These are phyloP conservation scores for Agrilus planipennis DNA, from an alignment of 1,140 invertebrate genomes.

Conservation along the genomic window DNA sequence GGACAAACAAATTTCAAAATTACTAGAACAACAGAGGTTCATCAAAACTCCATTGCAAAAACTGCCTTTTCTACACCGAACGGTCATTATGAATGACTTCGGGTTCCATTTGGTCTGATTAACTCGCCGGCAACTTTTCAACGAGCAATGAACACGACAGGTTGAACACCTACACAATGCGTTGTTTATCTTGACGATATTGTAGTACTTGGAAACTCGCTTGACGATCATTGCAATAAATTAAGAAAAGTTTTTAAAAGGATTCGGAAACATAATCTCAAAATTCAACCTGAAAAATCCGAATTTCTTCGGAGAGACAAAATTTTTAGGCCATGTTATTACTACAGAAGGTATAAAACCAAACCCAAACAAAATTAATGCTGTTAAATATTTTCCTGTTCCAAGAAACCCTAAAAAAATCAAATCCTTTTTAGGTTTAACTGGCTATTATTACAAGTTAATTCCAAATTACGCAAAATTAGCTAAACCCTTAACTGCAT, in stretches of 20 bases:
- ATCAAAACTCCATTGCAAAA: constrained; percentile 30
- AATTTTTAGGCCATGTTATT: constrained; percentile 20
- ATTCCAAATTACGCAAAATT: too few relatives aligned
- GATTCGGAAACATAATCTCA: constrained; percentile 15
- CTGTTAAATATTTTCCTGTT: neutral
- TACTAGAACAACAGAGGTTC: too few relatives aligned
- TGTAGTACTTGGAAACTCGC: constrained; percentile 4
- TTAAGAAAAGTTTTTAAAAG: constrained; percentile 8
- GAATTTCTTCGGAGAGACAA: constrained; percentile 15
- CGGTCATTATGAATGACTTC: constrained; percentile 17
- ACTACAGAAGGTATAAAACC: constrained; percentile 16
- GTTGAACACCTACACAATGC: constrained; percentile 16
- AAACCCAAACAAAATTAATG: constrained; percentile 15
- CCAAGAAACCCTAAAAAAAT: neutral
- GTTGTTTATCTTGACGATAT: constrained; percentile 12
- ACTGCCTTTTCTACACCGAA: constrained; percentile 24
- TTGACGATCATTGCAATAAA: constrained; percentile 2
- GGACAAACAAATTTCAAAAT: too few relatives aligned
- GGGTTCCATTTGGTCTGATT: constrained; percentile 19
- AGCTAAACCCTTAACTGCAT: too few relatives aligned
- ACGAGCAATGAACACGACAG: constrained; percentile 17
- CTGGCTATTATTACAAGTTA: too few relatives aligned
- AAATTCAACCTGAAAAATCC: constrained; percentile 21
- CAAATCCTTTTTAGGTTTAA: too few relatives aligned
- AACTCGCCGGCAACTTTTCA: constrained; percentile 16